These are phyloP conservation scores for Myrmecophaga tridactyla DNA, from an alignment of 2,113 vertebrate species.

Conservation along the genomic window DNA sequence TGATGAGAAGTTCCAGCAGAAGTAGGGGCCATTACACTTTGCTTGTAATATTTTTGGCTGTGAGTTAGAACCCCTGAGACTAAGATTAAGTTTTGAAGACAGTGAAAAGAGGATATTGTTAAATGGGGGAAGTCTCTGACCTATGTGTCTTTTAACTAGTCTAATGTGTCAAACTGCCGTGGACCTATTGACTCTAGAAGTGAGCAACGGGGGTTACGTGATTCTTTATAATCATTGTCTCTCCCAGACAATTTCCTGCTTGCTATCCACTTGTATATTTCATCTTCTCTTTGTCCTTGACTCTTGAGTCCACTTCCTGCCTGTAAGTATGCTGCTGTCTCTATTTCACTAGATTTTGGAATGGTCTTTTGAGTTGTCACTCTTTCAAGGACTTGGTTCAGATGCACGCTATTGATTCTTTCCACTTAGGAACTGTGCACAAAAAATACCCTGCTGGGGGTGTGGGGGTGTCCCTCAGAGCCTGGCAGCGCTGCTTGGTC, in stretches of 20 bases:
- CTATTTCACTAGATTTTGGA: not conserved
- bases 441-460: not conserved
- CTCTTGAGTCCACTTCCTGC: not conserved
- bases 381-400: not conserved
- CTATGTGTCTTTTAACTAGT: not conserved
- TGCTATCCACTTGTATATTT: not conserved
- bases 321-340: not conserved
- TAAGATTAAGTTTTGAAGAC: not conserved
- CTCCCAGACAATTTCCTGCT: not conserved
- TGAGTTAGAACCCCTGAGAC: not conserved
- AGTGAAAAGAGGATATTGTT: not conserved
- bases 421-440: not conserved
- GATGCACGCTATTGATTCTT: not conserved
- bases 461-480: not conserved
- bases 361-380: not conserved
- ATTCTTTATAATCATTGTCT: not conserved
- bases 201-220: not conserved
- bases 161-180: not conserved
- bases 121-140: no score
- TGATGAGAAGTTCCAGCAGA: not conserved
- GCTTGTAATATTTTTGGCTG: not conserved
- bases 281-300: not conserved
- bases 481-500: not conserved
- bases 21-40: accelerated
- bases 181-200: not conserved